Conservation (phyloP, 2,797 vertebrate species). For the Coendou prehensilis region DNA sequence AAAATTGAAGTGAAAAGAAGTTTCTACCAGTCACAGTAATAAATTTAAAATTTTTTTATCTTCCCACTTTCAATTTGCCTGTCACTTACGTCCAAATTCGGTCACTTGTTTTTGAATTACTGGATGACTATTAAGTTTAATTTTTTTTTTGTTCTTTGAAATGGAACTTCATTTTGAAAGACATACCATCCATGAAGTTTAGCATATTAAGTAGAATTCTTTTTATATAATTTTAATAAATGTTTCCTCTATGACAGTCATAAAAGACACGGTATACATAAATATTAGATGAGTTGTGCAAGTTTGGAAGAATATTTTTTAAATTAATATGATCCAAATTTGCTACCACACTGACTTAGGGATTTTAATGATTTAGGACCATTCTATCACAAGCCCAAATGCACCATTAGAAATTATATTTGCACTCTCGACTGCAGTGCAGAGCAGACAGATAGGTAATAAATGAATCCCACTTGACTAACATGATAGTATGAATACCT, state of each 20-base stretch:
- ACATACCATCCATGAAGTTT: not conserved
- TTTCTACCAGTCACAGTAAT: constrained; percentile 55
- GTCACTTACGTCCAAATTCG: not conserved
- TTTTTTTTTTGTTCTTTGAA: not conserved
- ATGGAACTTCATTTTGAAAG: constrained; percentile 24
- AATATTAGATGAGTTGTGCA: not conserved
- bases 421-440: not conserved
- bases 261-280: not conserved
- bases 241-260: not conserved
- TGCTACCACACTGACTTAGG: not conserved
- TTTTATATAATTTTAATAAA: constrained; percentile 27
- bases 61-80: not conserved
- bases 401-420: not conserved
- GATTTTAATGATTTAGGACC: not conserved
- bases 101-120: not conserved
- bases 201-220: not conserved
- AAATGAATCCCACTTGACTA: not conserved
- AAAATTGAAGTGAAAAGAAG: constrained; percentile 57
- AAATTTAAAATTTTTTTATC: constrained; percentile 53
- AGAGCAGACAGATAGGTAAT: not conserved
- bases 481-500: not conserved
- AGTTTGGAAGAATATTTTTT: not conserved
- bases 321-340: not conserved
- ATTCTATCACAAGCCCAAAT: not conserved
- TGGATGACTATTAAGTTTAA: not conserved